These are phyloP conservation scores for Octonoba sinensis DNA, from an alignment of 2,888 invertebrate species.

Conservation along the genomic window DNA sequence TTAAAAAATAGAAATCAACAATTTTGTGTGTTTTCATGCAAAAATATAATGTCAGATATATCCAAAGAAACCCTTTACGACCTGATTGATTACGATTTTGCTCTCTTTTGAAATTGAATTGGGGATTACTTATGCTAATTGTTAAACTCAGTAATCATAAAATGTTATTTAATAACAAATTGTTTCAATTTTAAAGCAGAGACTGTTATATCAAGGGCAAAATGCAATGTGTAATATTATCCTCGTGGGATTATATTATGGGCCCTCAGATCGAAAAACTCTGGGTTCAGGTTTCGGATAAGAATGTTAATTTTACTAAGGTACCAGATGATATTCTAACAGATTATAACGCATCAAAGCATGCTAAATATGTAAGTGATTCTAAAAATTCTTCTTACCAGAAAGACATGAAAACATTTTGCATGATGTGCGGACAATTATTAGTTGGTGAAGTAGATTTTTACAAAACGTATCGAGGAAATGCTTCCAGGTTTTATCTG, in stretches of 20 bases:
- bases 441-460: constrained; percentile 49
- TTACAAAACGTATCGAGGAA: constrained; percentile 21
- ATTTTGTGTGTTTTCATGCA: too few species aligned
- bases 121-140: too few species aligned
- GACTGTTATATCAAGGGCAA: too few species aligned
- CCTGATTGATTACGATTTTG: too few species aligned
- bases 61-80: too few species aligned
- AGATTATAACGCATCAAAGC: constrained; percentile 42
- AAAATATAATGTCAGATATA: too few species aligned
- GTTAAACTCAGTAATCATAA: too few species aligned
- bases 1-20: too few species aligned
- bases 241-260: constrained; percentile 55
- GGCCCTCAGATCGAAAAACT: constrained; percentile 48
- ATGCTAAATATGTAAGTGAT: neutral
- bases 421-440: constrained; percentile 48
- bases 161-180: too few species aligned
- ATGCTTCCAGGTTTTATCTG: constrained; percentile 44
- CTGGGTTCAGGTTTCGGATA: constrained; percentile 16
- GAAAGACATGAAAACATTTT: constrained; percentile 30
- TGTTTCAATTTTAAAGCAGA: too few species aligned
- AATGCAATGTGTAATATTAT: constrained; percentile 49
- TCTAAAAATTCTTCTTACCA: neutral
- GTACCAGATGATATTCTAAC: constrained; percentile 21
- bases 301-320: neutral
- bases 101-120: too few species aligned